phyloP scores from a whole-genome alignment of 2,797 vertebrate species.

The Phrynocephalus vlangalii region DNA sequence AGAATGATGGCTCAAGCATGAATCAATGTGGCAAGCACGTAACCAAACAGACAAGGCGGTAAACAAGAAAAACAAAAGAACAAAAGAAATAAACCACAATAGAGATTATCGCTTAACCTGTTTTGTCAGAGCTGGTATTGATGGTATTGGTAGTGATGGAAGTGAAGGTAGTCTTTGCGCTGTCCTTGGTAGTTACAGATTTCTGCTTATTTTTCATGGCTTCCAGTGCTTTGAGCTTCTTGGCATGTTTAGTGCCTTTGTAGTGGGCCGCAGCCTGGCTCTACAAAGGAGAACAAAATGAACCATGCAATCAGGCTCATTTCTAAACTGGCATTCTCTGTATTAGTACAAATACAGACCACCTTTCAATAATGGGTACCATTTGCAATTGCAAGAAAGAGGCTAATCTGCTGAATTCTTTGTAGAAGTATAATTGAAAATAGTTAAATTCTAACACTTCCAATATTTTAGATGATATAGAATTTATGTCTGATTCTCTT shows the following conservation, averaged over 20 bases:
- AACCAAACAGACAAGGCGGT: constrained; percentile 67
- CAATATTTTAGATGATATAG: constrained; percentile 33
- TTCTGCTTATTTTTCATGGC: constrained; percentile 95
- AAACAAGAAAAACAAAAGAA: constrained; percentile 56
- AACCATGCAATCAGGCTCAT: constrained; percentile 87
- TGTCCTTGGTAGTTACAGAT: constrained; percentile 86
- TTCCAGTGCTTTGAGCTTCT: constrained; percentile 98
- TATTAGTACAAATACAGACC: constrained; percentile 84
- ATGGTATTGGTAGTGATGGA: constrained; percentile 84
- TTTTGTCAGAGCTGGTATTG: constrained; percentile 87
- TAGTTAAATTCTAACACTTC: constrained; percentile 37
- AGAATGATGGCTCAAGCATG: constrained; percentile 73
- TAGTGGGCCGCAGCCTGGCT: constrained; percentile 99
- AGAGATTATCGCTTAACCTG: constrained; percentile 88
- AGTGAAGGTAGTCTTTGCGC: constrained; percentile 87
- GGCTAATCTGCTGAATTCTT: constrained; percentile 52
- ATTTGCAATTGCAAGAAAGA: constrained; percentile 57
- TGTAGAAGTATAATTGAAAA: constrained; percentile 74
- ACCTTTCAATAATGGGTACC: constrained; percentile 84
- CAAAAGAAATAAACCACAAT: constrained; percentile 68
- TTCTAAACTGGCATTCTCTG: constrained; percentile 84
- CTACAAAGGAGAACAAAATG: constrained; percentile 90
- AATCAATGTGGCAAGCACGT: constrained; percentile 65
- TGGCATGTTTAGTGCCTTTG: constrained; percentile 99
- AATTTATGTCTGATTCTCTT: constrained; percentile 37